Percentiles rank a stretch among this genome's conserved stretches.
phyloP scores from a whole-genome alignment of 2,113 vertebrate genomes.

The Corythaeola cristata region DNA sequence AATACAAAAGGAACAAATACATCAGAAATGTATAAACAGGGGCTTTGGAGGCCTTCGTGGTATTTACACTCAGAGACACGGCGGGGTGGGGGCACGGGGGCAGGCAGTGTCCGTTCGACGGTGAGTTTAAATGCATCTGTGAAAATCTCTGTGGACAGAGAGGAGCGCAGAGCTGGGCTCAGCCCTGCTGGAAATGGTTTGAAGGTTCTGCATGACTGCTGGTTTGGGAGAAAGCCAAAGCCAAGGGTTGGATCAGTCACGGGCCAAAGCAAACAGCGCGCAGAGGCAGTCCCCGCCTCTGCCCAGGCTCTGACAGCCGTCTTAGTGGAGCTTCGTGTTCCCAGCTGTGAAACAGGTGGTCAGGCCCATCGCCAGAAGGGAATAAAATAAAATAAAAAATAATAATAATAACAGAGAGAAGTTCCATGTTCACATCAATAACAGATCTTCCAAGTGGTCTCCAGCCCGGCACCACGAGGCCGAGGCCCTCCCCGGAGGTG shows the following conservation, averaged over 20 bases:
- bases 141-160: neutral
- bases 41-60: neutral
- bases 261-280: neutral
- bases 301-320: neutral
- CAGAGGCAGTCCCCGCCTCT: neutral
- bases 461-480: neutral
- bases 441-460: neutral
- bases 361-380: neutral
- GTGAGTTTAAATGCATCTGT: neutral
- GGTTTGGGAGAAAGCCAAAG: neutral
- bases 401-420: constrained; percentile 18
- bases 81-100: neutral
- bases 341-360: neutral
- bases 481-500: neutral
- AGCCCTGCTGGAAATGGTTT: neutral
- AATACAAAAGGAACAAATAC: constrained; percentile 71
- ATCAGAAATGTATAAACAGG: constrained; percentile 78
- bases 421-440: constrained; percentile 21
- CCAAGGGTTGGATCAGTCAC: neutral
- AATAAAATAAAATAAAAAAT: constrained; percentile 37
- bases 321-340: fast-evolving
- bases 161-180: neutral
- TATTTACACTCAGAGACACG: constrained; percentile 31
- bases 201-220: neutral
- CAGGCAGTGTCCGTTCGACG: neutral